phyloP scores from a whole-genome alignment of 1,140 invertebrate species.

The Popillia japonica region DNA sequence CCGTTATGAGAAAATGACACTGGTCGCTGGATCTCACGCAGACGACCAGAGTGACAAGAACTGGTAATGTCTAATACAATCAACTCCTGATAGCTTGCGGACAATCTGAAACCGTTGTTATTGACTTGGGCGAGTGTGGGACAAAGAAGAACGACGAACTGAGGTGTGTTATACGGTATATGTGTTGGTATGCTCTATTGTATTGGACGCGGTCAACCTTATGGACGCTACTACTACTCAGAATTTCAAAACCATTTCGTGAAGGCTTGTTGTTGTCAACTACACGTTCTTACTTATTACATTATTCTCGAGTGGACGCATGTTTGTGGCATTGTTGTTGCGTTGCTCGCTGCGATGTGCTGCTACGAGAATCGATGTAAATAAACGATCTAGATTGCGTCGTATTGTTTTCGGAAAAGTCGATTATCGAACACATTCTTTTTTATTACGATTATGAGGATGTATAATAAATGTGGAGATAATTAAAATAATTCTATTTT shows the following conservation, averaged over 20 bases:
- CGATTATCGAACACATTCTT: no score
- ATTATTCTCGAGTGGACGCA: neutral
- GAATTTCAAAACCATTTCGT: conserved; percentile 31
- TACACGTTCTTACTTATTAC: conserved; percentile 23
- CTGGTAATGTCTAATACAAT: conserved; percentile 29
- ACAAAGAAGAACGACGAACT: neutral
- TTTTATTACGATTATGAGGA: no score
- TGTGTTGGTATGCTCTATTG: conserved; percentile 21
- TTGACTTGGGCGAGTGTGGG: neutral
- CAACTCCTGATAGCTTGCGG: conserved; percentile 16
- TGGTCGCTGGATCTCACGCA: neutral
- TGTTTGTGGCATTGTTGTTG: neutral
- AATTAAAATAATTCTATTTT: no score
- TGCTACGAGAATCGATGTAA: neutral
- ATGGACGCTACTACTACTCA: conserved; percentile 12
- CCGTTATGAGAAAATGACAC: neutral
- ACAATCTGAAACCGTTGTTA: neutral
- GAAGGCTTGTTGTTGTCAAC: conserved; percentile 20
- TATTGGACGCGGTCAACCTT: neutral
- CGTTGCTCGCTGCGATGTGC: no score
- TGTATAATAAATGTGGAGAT: no score
- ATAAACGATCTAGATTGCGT: neutral
- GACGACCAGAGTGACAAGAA: conserved; percentile 22
- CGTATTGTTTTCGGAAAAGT: neutral
- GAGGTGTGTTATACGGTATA: neutral